Percentiles rank a stretch among this genome's conserved stretches.
Conservation (phyloP, 2,888 invertebrate species). For the Eilema sororculum region DNA sequence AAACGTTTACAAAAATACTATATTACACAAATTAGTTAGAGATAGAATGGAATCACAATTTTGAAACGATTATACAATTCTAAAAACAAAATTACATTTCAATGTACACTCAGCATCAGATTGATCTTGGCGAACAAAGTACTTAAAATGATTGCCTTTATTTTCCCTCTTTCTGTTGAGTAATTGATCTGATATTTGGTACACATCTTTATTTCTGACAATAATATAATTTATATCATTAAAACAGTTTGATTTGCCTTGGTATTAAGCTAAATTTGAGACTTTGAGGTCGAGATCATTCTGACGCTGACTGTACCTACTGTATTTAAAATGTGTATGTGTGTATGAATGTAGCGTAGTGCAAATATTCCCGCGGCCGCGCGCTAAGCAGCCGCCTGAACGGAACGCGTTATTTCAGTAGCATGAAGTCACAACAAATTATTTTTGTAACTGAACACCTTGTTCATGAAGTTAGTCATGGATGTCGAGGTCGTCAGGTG, state of each 20-base stretch:
- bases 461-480: conserved; percentile 78
- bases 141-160: no score
- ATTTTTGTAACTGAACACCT: conserved; percentile 81
- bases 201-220: no score
- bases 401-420: conserved; percentile 77
- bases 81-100: neutral
- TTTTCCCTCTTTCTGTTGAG: no score
- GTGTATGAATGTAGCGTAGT: conserved; percentile 29
- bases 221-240: no score
- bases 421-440: conserved; percentile 79
- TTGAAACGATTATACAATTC: conserved; percentile 1
- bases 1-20: conserved; percentile 63
- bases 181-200: no score
- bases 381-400: conserved; percentile 52
- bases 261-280: no score
- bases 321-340: neutral
- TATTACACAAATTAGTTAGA: conserved; percentile 28
- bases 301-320: neutral
- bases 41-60: neutral
- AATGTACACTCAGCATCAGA: neutral
- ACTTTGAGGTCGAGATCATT: no score
- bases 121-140: no score
- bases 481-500: conserved; percentile 74
- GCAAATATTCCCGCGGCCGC: conserved; percentile 39
- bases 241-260: no score